phyloP scores from a whole-genome alignment of 1,140 invertebrate genomes.

The Magallana ariakensis region DNA sequence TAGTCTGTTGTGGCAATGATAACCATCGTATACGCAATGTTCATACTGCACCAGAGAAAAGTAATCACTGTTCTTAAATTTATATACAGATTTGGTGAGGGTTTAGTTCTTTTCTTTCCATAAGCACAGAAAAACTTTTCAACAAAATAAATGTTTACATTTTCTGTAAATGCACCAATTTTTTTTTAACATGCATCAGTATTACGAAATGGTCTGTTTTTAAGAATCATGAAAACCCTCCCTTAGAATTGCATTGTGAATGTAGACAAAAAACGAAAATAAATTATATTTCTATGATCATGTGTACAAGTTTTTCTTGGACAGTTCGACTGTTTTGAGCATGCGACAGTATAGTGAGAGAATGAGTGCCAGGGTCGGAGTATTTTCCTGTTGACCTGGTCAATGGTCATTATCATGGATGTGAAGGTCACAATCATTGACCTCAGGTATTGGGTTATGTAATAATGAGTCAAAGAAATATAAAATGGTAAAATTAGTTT shows the following conservation, averaged over 20 bases:
- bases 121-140: not conserved
- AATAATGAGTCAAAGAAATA: too few relatives aligned
- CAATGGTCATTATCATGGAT: too few relatives aligned
- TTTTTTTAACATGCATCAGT: not conserved
- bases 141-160: too few relatives aligned
- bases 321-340: not conserved
- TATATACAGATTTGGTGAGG: not conserved
- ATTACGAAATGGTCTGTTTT: not conserved
- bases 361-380: too few relatives aligned
- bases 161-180: too few relatives aligned
- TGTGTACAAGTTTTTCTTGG: not conserved
- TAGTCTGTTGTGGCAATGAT: not conserved
- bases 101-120: not conserved
- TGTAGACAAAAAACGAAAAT: not conserved
- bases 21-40: slow-evolving; percentile 2
- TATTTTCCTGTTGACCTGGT: too few relatives aligned
- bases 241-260: not conserved
- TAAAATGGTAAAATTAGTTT: too few relatives aligned
- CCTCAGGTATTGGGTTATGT: too few relatives aligned
- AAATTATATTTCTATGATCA: not conserved
- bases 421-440: too few relatives aligned
- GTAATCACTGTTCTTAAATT: not conserved
- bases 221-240: not conserved
- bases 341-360: too few relatives aligned
- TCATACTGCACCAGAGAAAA: not conserved